These are phyloP conservation scores for Allacma fusca DNA, from an alignment of 2,888 invertebrate species.

Conservation along the genomic window DNA sequence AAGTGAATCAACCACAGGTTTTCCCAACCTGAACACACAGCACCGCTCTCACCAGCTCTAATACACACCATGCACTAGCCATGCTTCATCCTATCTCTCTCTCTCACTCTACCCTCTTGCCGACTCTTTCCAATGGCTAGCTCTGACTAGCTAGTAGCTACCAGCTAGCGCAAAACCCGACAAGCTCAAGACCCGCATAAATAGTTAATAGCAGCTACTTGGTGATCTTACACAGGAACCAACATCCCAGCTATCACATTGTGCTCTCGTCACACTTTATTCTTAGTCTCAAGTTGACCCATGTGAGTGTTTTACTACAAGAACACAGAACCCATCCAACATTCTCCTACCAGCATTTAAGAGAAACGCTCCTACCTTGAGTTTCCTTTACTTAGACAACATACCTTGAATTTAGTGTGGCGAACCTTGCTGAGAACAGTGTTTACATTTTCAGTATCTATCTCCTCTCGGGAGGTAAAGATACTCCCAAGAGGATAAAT, in stretches of 20 bases:
- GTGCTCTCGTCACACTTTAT: background rate
- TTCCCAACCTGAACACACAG: constrained; percentile 7
- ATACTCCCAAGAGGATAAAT: too few relatives aligned
- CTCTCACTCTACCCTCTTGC: background rate
- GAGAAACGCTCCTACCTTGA: too few relatives aligned
- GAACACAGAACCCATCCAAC: background rate
- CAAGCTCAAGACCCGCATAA: constrained; percentile 13
- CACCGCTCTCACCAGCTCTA: background rate
- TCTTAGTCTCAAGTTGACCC: background rate
- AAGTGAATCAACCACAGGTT: constrained; percentile 34
- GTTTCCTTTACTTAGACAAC: too few relatives aligned
- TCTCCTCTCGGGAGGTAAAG: too few relatives aligned
- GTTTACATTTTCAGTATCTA: too few relatives aligned
- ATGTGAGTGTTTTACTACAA: background rate
- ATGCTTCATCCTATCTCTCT: constrained; percentile 1
- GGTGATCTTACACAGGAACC: constrained; percentile 25
- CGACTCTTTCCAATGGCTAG: background rate
- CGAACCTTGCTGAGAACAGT: too few relatives aligned
- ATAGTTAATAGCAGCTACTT: constrained; percentile 24
- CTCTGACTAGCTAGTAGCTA: background rate
- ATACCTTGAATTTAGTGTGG: too few relatives aligned
- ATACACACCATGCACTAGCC: constrained; percentile 2
- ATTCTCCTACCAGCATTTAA: background rate
- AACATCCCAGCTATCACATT: constrained; percentile 8
- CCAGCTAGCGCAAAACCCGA: constrained; percentile 9